These are phyloP conservation scores for Pharmacophagus antenor DNA, from an alignment of 2,888 invertebrate genomes.

Conservation along the genomic window DNA sequence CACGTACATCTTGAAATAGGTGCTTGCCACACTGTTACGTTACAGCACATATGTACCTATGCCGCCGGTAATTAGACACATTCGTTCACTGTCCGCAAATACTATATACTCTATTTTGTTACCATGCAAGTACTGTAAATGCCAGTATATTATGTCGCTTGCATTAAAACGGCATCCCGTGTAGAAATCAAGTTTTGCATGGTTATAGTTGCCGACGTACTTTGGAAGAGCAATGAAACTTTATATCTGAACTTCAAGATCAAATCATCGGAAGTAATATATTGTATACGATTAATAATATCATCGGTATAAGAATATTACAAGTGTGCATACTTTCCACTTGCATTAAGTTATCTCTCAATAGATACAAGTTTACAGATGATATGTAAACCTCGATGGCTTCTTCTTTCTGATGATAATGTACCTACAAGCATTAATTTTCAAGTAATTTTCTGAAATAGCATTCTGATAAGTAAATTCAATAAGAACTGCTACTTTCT, in stretches of 20 bases:
- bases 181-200: slow-evolving; percentile 16
- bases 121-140: neutral
- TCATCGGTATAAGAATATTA: neutral
- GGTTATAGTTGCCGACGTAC: neutral
- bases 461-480: no score
- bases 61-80: slow-evolving; percentile 15
- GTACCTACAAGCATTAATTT: neutral
- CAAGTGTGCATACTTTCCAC: neutral
- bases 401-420: neutral
- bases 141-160: neutral
- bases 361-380: neutral
- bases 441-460: no score
- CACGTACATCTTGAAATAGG: slow-evolving; percentile 21
- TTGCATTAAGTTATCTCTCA: neutral
- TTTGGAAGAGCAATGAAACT: slow-evolving; percentile 13
- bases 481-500: no score
- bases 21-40: slow-evolving; percentile 12
- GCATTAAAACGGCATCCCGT: slow-evolving; percentile 11
- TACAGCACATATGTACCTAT: neutral
- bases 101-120: neutral
- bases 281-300: neutral
- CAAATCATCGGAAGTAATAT: slow-evolving; percentile 3
- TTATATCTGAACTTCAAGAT: slow-evolving; percentile 12
- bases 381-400: neutral
- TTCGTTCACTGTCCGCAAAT: slow-evolving; percentile 10